These are phyloP conservation scores for Ooceraea biroi DNA, from an alignment of 1,140 invertebrate species.

Conservation along the genomic window DNA sequence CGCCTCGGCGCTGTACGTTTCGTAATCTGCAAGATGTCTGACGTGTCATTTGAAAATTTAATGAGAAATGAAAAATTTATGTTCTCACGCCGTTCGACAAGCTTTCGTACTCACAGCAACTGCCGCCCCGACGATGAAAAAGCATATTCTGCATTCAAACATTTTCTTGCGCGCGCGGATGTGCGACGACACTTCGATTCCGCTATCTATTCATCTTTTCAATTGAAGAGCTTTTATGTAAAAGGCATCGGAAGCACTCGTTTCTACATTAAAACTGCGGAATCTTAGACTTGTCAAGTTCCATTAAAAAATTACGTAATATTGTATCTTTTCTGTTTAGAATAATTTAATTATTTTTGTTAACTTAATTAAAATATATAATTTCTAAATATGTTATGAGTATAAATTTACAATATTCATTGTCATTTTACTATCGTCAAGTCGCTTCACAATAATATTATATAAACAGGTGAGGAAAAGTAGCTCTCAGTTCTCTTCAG, in stretches of 20 bases:
- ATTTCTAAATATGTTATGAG: too few species aligned
- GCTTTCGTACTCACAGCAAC: slow-evolving; percentile 31
- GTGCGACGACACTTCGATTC: slow-evolving; percentile 3
- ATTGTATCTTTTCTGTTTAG: not conserved
- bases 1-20: slow-evolving; percentile 6
- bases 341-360: not conserved
- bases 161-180: slow-evolving; percentile 34
- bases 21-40: slow-evolving; percentile 43
- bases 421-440: too few species aligned
- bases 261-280: not conserved
- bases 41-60: slow-evolving; percentile 54
- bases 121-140: not conserved
- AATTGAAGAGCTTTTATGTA: slow-evolving; percentile 1
- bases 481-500: too few species aligned
- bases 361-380: too few species aligned
- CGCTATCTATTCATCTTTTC: slow-evolving; percentile 11
- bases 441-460: too few species aligned
- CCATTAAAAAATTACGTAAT: not conserved
- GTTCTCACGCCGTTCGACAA: slow-evolving; percentile 46
- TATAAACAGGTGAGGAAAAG: too few species aligned
- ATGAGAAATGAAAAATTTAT: slow-evolving; percentile 58
- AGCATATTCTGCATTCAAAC: slow-evolving; percentile 44
- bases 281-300: slow-evolving; percentile 3
- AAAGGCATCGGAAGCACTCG: not conserved
- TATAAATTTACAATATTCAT: too few species aligned